A percentile compares a stretch with the other conserved stretches of the same genome.
phyloP scores from a whole-genome alignment of 2,113 vertebrate genomes.

The Arizona elegans region DNA sequence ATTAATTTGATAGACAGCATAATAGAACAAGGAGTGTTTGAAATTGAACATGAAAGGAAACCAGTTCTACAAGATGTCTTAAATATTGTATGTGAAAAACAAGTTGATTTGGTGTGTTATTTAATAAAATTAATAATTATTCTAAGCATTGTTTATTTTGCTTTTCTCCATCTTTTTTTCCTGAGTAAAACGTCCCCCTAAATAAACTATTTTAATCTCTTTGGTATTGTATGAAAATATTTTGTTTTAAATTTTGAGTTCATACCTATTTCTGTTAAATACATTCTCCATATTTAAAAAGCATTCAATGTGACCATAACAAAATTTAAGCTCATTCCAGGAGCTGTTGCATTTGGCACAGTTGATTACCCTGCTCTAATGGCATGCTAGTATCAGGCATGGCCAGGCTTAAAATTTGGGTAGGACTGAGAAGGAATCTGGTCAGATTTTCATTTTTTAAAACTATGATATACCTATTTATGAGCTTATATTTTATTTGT shows the following conservation, averaged over 20 bases:
- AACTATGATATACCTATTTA: background rate
- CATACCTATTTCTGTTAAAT: conserved; percentile 11
- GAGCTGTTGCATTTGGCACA: conserved; percentile 20
- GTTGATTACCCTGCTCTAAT: background rate
- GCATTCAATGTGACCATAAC: conserved; percentile 44
- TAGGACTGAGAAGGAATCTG: background rate
- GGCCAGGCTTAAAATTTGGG: background rate
- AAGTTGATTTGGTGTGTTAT: background rate
- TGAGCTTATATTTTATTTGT: background rate
- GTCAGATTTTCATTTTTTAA: background rate
- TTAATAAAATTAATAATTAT: background rate
- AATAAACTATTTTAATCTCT: background rate
- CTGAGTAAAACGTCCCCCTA: background rate
- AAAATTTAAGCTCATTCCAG: conserved; percentile 48
- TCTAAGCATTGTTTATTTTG: background rate
- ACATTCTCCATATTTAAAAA: conserved; percentile 39
- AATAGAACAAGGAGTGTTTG: background rate
- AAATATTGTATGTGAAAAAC: background rate
- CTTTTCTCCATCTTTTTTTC: background rate
- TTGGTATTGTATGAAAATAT: background rate
- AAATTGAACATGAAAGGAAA: background rate
- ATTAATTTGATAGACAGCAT: background rate
- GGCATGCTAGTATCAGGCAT: background rate
- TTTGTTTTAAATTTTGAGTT: background rate
- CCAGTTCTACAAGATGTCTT: background rate